Evolutionary conservation across 2,113 vertebrate genomes (phyloP), one percentile per base, ranked within the genome.

Genomic region (Vulpes ferrilata): DNA sequence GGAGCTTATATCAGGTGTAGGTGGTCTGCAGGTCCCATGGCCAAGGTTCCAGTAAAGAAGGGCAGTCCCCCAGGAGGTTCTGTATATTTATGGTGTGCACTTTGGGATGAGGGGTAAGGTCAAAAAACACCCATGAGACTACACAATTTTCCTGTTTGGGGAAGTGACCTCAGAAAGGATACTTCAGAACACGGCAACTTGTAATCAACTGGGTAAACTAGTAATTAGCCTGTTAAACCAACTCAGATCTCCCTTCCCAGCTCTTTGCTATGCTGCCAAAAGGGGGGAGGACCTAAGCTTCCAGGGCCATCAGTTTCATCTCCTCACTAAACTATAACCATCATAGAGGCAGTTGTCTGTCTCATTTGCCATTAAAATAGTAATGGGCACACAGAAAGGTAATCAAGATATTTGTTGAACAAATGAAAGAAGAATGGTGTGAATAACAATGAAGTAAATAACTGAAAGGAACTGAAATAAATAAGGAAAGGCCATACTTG

Each of bases 241-340:
- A 15, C 7, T 12, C 20, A 30, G 11, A 8, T 32, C 6, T 15
- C 48, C 17, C 15, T 30, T 11, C 55, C 69, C 7, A 4, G 53
- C 9, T 57, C 38, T 71, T 35, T 59, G 10, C 64, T n/a, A 9
- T 38, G 43, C 12, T 9, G 2, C 9, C 48, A 5, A 22, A 43
- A 65, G 35, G 5, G 48, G 30, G n/a, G 48, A 59, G 25, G 48
- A 48, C 22, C 32, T 5, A 15, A 32, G 20, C 3, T 0, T 6
- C 3, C 3, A 10, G 17, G 32, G 3, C 25, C 48, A 12, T 32
- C 0, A 0, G 4, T 7, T n/a, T 19, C 16, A 15, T 17, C 35
- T 43, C 55, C 87, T 65, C 25, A 23, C 32, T 83, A 11, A 91
- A n/a, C 25, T 7, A 22, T 7, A 20, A 35, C 12, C 32, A n/a